Evolutionary conservation across 2,888 invertebrate species (phyloP).

Genomic region (Cordilura impudica): DNA sequence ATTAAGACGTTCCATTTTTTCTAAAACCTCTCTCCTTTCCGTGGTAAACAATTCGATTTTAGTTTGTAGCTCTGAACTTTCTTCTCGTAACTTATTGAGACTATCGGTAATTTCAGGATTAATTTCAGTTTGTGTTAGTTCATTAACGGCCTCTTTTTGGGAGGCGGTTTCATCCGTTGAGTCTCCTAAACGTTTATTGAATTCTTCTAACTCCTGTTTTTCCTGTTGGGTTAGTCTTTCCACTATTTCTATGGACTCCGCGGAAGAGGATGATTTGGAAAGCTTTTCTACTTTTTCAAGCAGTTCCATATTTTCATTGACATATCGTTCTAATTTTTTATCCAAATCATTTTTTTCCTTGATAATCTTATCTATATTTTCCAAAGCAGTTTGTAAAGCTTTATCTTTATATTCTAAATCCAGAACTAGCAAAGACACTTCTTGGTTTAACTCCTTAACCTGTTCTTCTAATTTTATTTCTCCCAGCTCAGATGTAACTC

Average conservation of each 20-base stretch:
- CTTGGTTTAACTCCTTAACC: slow-evolving; percentile 78
- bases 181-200: slow-evolving; percentile 79
- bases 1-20: slow-evolving; percentile 83
- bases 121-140: slow-evolving; percentile 71
- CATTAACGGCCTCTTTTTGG: slow-evolving; percentile 67
- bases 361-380: slow-evolving; percentile 76
- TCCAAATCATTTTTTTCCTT: slow-evolving; percentile 82
- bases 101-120: slow-evolving; percentile 80
- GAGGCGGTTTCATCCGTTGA: slow-evolving; percentile 36
- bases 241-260: slow-evolving; percentile 87
- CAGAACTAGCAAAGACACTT: slow-evolving; percentile 78
- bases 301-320: slow-evolving; percentile 86
- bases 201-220: slow-evolving; percentile 84
- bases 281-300: slow-evolving; percentile 86
- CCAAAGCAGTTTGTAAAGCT: slow-evolving; percentile 79
- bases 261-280: slow-evolving; percentile 84
- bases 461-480: slow-evolving; percentile 89
- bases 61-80: slow-evolving; percentile 82
- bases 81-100: slow-evolving; percentile 81
- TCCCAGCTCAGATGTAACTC: slow-evolving; percentile 88
- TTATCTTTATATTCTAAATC: slow-evolving; percentile 79
- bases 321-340: slow-evolving; percentile 82
- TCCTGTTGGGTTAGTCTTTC: slow-evolving; percentile 85
- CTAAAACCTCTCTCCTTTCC: slow-evolving; percentile 84
- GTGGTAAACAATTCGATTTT: slow-evolving; percentile 84